Base-by-base conservation (phyloP, 2,113 vertebrate species). In the Ranitomeya imitator region DNA sequence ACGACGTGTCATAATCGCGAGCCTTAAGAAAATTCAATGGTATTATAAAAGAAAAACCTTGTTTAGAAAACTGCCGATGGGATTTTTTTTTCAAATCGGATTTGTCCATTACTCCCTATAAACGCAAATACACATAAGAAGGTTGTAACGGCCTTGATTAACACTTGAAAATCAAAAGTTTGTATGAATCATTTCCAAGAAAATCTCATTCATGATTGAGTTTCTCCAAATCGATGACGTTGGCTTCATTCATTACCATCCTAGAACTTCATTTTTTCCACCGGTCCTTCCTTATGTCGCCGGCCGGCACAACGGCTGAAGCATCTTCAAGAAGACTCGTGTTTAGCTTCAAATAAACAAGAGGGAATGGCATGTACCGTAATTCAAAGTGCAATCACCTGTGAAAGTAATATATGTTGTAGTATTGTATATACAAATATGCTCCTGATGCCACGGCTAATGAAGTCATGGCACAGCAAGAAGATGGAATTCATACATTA, bases 161-260 rank as follows among this genome's bases (percentile, higher is more conserved):
- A 86, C 92, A 89, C 90, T 91, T 90, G 65, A 88, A 90, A 92
- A 92, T 92, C 89, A 89, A 87, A 91, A 89, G 3, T 88, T 90
- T 8, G 63, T 23, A 37, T 78, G 87, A 88, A 83, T 77, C 45
- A 88, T 86, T 19, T 51, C 55, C 18, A 54, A 84, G n/a, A 52
- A 52, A 83, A 88, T 65, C 71, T 78, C 73, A 59, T 51, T 37
- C 21, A 79, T 45, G 65, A 85, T 89, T 89, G 71, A 45, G 74
- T 79, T 88, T 52, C 82, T 63, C 79, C 76, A 19, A 61, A 83
- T 61, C 86, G 45, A 83, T 83, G 65, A 76, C 86, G 52, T 84
- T 78, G 15, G 71, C n/a, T 60, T 65, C 82, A 88, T 88, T 77
- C 77, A 83, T 84, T 79, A 79, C 86, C 77, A 85, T 84, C 63